phyloP scores from a whole-genome alignment of 35 echinoderm and acorn worm genomes.

The Amphiura filiformis region DNA sequence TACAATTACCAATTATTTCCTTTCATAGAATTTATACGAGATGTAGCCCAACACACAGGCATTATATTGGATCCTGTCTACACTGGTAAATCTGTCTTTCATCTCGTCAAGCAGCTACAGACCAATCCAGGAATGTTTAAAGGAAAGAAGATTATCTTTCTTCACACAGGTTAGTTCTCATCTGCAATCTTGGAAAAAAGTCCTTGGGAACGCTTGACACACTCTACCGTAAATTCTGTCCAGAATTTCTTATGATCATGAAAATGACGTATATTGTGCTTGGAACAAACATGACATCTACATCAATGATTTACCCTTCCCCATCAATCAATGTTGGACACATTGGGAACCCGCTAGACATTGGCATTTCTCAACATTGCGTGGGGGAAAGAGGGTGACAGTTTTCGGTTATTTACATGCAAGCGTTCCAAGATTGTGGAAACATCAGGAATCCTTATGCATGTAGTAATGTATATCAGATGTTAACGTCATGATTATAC shows the following conservation, averaged over 20 bases:
- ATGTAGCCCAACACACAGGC: slow-evolving; percentile 58
- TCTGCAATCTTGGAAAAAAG: too few relatives aligned
- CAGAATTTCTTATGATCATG: too few relatives aligned
- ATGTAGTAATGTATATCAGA: neutral
- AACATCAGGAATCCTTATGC: neutral
- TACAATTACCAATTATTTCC: too few relatives aligned
- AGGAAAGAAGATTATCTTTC: slow-evolving; percentile 81
- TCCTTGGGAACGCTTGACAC: too few relatives aligned
- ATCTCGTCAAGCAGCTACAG: slow-evolving; percentile 38
- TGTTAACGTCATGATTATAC: neutral
- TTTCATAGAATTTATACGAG: slow-evolving; percentile 54
- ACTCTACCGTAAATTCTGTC: too few relatives aligned
- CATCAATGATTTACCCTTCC: too few relatives aligned
- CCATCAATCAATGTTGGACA: too few relatives aligned
- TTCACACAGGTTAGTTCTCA: slow-evolving; percentile 85
- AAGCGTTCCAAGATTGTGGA: neutral
- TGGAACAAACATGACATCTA: too few relatives aligned
- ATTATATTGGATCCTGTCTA: slow-evolving; percentile 87
- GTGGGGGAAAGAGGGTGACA: too few relatives aligned
- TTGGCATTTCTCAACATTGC: too few relatives aligned
- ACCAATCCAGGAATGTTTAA: slow-evolving; percentile 53
- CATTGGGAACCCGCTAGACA: too few relatives aligned
- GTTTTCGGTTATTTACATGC: neutral
- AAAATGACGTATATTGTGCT: too few relatives aligned
- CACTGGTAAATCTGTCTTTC: slow-evolving; percentile 62